Base-by-base conservation (phyloP, 2,797 vertebrate species). In the Mormyrus proboscirostris region DNA sequence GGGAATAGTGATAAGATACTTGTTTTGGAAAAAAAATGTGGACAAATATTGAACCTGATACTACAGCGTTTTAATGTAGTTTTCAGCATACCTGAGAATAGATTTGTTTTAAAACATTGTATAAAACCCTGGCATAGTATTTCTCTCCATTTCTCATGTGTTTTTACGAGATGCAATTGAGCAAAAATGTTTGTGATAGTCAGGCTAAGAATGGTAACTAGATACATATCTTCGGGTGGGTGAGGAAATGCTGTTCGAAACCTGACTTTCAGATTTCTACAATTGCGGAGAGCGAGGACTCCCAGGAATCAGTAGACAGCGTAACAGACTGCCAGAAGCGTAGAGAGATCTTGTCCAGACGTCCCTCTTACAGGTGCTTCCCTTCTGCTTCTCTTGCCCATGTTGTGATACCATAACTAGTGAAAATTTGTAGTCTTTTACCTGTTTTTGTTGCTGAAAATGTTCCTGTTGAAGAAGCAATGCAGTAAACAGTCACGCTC, bases 271-370 rank as follows among this genome's bases (percentile, higher is more conserved):
- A 99, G 98, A 99, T 99, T 93, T 99, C 98, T 62, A 98, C 98
- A 85, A 97, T 99, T 94, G 97, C 96, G 90, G 99, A 99, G 95
- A 99, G 98, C 51, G 98, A 99, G 94, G 98, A 99, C 93, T 99
- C 99, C 55, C 99, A 99, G 93, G 98, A 99, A 93, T 99, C 99
- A 7, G 98, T 99, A 91, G 99, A 99, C 95, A 99, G 99, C 41
- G 97, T 99, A 92, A 99, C 97, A 53, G 99, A 99, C 93, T 98
- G 94, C 89, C 99, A 99, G 93, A 99, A 99, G 94, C 97, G 98
- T 93, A 97, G 99, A 95, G 99, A 99, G 95, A 99, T 99, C 92
- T 96, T 99, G 89, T 99, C 99, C 90, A 97, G 99, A 82, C 95
- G 99, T 89, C 99, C 99, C 25, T 99, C 98, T 1, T 99, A 99